A percentile compares a stretch with the other conserved stretches of the same genome.
Evolutionary conservation across 1,140 invertebrate species (phyloP).

Genomic region (Drosophila sechellia): DNA sequence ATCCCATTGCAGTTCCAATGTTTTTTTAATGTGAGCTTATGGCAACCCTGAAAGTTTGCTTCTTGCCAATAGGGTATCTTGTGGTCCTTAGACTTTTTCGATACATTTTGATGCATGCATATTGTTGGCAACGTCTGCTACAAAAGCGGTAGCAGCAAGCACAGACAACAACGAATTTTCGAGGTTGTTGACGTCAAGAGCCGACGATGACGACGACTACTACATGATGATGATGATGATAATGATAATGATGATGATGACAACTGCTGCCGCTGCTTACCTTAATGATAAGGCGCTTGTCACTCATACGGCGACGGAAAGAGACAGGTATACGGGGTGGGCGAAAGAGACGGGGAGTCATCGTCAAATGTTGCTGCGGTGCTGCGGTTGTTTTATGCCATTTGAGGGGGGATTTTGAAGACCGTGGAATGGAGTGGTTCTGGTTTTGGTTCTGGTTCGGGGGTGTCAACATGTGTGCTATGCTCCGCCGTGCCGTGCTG

Average conservation of each 20-base stretch:
- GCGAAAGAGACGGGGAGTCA: slow-evolving; percentile 20
- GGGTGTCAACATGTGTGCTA: slow-evolving; percentile 71
- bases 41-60: not conserved
- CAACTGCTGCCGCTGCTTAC: slow-evolving; percentile 73
- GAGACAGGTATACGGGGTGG: slow-evolving; percentile 4
- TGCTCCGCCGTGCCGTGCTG: slow-evolving; percentile 33
- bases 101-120: slow-evolving; percentile 9
- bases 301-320: slow-evolving; percentile 63
- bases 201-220: slow-evolving; percentile 12
- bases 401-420: slow-evolving; percentile 43
- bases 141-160: slow-evolving; percentile 54
- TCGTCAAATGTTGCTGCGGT: slow-evolving; percentile 79
- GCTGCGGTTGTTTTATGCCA: slow-evolving; percentile 81
- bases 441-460: slow-evolving; percentile 10
- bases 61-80: not conserved
- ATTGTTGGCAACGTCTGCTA: slow-evolving; percentile 70
- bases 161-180: slow-evolving; percentile 62
- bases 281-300: slow-evolving; percentile 83
- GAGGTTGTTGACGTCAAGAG: slow-evolving; percentile 74
- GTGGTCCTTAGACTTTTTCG: not conserved
- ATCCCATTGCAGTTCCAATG: too few relatives aligned
- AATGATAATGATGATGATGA: slow-evolving; percentile 58
- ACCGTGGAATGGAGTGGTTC: not conserved
- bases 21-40: too few relatives aligned
- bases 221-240: slow-evolving; percentile 39